These are phyloP conservation scores for Camponotus pennsylvanicus DNA, from an alignment of 1,140 invertebrate species.

Conservation along the genomic window DNA sequence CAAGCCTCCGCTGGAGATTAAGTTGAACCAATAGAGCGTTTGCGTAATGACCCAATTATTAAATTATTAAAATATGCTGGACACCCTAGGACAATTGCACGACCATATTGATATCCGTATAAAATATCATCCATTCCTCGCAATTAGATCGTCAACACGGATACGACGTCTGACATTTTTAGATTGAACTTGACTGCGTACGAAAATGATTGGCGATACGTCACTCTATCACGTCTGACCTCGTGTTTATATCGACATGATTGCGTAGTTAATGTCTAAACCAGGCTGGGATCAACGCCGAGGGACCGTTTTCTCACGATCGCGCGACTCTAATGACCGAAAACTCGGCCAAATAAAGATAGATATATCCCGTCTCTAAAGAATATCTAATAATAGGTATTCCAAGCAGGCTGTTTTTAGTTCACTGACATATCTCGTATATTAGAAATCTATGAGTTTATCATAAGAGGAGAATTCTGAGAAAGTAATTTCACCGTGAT, in stretches of 20 bases:
- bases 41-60: slow-evolving; percentile 72
- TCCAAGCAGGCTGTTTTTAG: slow-evolving; percentile 26
- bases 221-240: slow-evolving; percentile 31
- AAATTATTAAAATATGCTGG: slow-evolving; percentile 64
- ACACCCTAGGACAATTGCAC: not conserved
- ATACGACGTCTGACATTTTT: slow-evolving; percentile 48
- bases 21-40: slow-evolving; percentile 70
- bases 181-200: slow-evolving; percentile 41
- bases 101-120: not conserved
- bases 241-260: slow-evolving; percentile 17
- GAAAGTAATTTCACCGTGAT: slow-evolving; percentile 10
- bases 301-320: slow-evolving; percentile 31
- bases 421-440: slow-evolving; percentile 14
- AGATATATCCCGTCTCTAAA: slow-evolving; percentile 3
- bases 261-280: slow-evolving; percentile 46
- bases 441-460: slow-evolving; percentile 4
- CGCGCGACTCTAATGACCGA: slow-evolving; percentile 12
- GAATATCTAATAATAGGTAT: slow-evolving; percentile 44
- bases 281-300: not conserved
- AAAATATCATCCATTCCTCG: not conserved
- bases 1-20: slow-evolving; percentile 49
- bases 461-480: slow-evolving; percentile 3
- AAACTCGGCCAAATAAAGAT: slow-evolving; percentile 27
- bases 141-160: slow-evolving; percentile 42
- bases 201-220: slow-evolving; percentile 12